Percentiles rank a stretch among this genome's conserved stretches.
phyloP scores from a whole-genome alignment of 2,797 vertebrate species.

The Pangasius macronema region DNA sequence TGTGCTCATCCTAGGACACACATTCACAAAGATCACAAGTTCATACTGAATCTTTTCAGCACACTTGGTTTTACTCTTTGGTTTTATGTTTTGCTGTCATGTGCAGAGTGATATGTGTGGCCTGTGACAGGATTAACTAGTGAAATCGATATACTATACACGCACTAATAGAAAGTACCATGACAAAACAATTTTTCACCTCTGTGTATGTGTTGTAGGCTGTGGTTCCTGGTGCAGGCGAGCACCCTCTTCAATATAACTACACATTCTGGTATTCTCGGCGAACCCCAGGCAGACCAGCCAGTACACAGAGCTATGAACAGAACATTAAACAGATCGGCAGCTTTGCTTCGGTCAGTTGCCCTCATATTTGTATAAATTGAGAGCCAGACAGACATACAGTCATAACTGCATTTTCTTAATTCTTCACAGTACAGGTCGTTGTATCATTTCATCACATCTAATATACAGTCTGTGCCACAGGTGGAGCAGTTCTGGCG shows the following conservation, averaged over 20 bases:
- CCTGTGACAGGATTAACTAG: neutral
- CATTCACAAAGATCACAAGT: neutral
- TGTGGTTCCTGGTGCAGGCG: constrained; percentile 76
- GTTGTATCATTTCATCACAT: neutral
- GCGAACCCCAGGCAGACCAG: constrained; percentile 81
- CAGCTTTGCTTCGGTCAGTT: constrained; percentile 80
- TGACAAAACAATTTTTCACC: too few relatives aligned
- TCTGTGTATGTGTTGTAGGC: constrained; percentile 58
- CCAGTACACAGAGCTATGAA: constrained; percentile 85
- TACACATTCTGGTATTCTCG: constrained; percentile 87
- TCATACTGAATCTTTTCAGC: neutral
- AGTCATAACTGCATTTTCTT: neutral
- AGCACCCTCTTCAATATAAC: constrained; percentile 85
- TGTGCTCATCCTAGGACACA: neutral
- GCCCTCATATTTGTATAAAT: neutral
- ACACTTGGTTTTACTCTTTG: neutral
- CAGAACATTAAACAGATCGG: constrained; percentile 87
- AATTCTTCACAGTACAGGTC: neutral
- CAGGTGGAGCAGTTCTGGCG: constrained; percentile 88
- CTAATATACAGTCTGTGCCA: neutral
- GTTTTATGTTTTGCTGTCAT: neutral
- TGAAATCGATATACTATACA: neutral
- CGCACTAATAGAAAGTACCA: neutral
- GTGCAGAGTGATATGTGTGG: neutral
- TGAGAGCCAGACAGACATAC: neutral